These are phyloP conservation scores for Heliconius cydno DNA, from an alignment of 2,888 invertebrate species.

Conservation along the genomic window DNA sequence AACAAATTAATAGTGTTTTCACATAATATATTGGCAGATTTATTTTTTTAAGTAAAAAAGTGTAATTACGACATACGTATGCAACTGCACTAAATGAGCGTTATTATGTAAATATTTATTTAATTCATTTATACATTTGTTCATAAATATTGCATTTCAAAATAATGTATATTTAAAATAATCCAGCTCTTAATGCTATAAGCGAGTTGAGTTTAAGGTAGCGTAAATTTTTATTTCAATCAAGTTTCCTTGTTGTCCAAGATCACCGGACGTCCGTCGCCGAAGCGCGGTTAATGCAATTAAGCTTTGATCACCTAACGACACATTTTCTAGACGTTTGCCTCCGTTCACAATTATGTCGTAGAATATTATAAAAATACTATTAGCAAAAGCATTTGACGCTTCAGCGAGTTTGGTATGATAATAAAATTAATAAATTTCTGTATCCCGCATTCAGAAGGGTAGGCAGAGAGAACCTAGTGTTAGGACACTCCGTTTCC, in stretches of 20 bases:
- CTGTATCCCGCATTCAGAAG: too few relatives aligned
- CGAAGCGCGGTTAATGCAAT: constrained; percentile 76
- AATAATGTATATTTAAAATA: constrained; percentile 5
- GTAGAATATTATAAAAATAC: constrained; percentile 33
- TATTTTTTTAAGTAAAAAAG: too few relatives aligned
- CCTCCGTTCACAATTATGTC: constrained; percentile 52
- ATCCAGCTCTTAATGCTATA: constrained; percentile 36
- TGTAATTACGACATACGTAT: too few relatives aligned
- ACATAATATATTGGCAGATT: too few relatives aligned
- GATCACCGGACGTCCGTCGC: constrained; percentile 73
- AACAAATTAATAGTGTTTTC: too few relatives aligned
- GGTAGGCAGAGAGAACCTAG: too few relatives aligned
- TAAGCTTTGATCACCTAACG: constrained; percentile 79
- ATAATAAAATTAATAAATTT: constrained; percentile 1
- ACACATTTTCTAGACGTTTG: constrained; percentile 68
- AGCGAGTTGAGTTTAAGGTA: constrained; percentile 45
- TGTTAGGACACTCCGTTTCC: too few relatives aligned
- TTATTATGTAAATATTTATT: too few relatives aligned
- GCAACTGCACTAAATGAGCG: too few relatives aligned
- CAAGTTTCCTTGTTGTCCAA: constrained; percentile 71
- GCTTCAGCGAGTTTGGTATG: neutral
- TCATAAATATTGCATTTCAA: neutral
- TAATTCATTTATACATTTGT: too few relatives aligned
- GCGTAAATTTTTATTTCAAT: constrained; percentile 76
- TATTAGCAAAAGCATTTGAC: constrained; percentile 17